Evolutionary conservation across 2,888 invertebrate species (phyloP).

Genomic region (Rhamphomyia laevipes): DNA sequence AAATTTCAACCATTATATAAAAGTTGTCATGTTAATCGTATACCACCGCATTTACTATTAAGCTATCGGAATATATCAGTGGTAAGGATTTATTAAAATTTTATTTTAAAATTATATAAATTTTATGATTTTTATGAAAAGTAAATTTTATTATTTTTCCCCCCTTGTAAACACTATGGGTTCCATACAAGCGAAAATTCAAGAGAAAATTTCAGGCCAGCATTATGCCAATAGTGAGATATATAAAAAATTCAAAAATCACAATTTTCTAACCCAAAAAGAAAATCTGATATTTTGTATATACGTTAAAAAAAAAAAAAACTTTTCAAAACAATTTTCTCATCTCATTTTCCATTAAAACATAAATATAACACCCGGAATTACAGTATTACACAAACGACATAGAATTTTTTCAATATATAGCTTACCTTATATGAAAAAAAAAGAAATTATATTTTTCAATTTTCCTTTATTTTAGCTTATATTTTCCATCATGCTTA

Average conservation of each 20-base stretch:
- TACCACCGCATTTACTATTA: constrained; percentile 55
- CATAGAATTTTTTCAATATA: too few species aligned
- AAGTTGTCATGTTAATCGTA: constrained; percentile 57
- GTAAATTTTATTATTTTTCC: constrained; percentile 1
- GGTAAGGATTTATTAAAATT: constrained; percentile 40
- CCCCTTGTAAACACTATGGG: constrained; percentile 1
- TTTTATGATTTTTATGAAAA: constrained; percentile 6
- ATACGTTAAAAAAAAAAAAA: too few species aligned
- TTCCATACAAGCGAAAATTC: constrained; percentile 3
- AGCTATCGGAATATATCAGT: constrained; percentile 65
- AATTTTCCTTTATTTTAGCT: too few species aligned
- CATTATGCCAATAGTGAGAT: constrained; percentile 1
- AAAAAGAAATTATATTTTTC: too few species aligned
- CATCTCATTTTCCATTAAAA: too few species aligned
- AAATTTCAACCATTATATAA: constrained; percentile 66
- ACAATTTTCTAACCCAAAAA: too few species aligned
- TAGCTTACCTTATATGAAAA: too few species aligned
- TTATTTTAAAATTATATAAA: neutral
- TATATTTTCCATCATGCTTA: too few species aligned
- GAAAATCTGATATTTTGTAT: too few species aligned
- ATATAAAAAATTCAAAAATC: neutral
- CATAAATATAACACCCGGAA: too few species aligned
- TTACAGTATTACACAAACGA: too few species aligned
- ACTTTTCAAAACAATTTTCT: too few species aligned
- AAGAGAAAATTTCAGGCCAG: constrained; percentile 1